Conservation (phyloP, 2,797 vertebrate species). For the Spinibarbus caldwelli region DNA sequence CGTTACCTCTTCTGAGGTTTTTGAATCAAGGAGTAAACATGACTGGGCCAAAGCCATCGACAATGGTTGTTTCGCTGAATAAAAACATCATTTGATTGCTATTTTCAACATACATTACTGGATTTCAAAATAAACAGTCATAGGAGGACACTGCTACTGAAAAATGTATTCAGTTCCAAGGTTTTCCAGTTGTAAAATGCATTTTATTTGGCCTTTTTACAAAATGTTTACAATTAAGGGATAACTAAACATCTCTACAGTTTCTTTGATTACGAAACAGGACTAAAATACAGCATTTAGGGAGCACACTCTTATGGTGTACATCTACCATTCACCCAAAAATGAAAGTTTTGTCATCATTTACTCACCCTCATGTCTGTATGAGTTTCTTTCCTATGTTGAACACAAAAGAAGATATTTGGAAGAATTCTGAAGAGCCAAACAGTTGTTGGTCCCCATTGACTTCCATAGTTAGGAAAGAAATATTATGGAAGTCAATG, state of each 20-base stretch:
- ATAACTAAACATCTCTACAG: background rate
- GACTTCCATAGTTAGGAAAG: background rate
- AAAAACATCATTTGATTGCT: background rate
- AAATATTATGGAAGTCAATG: background rate
- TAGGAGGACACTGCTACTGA: background rate
- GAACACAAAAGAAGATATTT: background rate
- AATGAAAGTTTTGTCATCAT: background rate
- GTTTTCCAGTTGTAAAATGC: background rate
- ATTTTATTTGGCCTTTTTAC: background rate
- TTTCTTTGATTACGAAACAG: background rate
- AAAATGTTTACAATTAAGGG: background rate
- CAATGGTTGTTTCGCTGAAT: background rate
- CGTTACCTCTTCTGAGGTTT: background rate
- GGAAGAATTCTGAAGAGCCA: no score
- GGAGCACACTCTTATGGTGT: background rate
- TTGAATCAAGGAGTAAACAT: background rate
- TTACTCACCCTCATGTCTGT: background rate
- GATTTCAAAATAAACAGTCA: background rate
- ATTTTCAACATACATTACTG: slow-evolving; percentile 1
- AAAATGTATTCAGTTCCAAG: background rate
- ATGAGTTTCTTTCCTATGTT: background rate
- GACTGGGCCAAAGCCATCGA: background rate
- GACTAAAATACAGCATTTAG: background rate
- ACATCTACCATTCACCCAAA: background rate
- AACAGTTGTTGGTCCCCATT: background rate